Conservation (phyloP, 2,797 vertebrate genomes). For the Ceryle rudis region DNA sequence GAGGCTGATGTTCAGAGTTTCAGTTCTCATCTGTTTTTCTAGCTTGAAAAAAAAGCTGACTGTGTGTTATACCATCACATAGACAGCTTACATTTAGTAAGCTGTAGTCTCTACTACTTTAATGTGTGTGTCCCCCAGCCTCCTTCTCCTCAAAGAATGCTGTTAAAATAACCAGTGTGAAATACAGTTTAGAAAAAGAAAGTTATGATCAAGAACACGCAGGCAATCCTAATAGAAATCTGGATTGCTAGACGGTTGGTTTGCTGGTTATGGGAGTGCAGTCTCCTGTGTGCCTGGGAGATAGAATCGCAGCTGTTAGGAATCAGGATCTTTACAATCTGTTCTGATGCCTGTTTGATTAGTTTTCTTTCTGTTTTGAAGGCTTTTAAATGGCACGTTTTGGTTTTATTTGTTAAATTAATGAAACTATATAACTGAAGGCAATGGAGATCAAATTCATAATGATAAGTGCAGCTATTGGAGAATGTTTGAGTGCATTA, state of each 20-base stretch:
- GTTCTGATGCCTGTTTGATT: neutral
- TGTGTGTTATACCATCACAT: neutral
- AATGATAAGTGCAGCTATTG: neutral
- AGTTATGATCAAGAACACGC: neutral
- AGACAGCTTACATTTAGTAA: neutral
- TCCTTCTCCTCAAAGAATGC: neutral
- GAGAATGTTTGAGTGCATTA: neutral
- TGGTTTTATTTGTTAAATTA: neutral
- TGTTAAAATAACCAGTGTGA: neutral
- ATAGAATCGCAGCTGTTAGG: neutral
- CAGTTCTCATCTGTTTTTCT: neutral
- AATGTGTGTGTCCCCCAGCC: rapidly evolving
- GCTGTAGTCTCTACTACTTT: neutral
- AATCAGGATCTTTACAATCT: neutral
- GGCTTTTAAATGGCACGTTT: neutral
- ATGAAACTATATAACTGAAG: neutral
- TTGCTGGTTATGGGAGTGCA: neutral
- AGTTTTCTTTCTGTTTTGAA: neutral
- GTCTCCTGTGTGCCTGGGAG: neutral
- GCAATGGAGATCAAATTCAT: neutral
- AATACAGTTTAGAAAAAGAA: neutral
- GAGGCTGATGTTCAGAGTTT: neutral
- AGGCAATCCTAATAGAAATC: neutral
- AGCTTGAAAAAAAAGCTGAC: neutral
- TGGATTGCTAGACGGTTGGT: neutral